Conservation (phyloP, 2,797 vertebrate genomes). For the Mus minutoides region DNA sequence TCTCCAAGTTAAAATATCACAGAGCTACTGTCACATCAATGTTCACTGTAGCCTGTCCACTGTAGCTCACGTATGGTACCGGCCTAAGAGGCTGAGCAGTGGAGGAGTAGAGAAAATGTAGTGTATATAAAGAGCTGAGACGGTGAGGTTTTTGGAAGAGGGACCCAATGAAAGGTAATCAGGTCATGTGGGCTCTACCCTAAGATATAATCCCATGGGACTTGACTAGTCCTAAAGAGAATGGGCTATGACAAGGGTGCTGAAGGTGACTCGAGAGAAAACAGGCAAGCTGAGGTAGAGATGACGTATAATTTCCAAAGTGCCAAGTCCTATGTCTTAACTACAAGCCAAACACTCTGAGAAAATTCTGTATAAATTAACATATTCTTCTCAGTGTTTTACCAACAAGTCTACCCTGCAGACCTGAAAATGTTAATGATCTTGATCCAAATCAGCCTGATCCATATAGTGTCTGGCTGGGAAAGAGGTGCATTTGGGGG, state of each 20-base stretch:
- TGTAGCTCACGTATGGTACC: not conserved
- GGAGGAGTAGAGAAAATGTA: not conserved
- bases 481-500: rapidly evolving
- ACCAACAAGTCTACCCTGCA: not conserved
- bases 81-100: not conserved
- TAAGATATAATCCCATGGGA: not conserved
- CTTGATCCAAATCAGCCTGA: rapidly evolving
- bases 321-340: rapidly evolving
- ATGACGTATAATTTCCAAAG: rapidly evolving
- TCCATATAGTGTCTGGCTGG: not conserved
- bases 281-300: not conserved
- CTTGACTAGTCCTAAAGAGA: not conserved
- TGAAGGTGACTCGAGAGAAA: not conserved
- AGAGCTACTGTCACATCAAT: too few relatives aligned
- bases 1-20: not conserved
- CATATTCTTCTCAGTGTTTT: not conserved
- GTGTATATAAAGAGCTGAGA: not conserved
- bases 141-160: not conserved
- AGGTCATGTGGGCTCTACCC: too few relatives aligned
- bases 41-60: not conserved
- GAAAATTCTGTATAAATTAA: not conserved
- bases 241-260: not conserved
- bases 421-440: too few relatives aligned
- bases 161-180: not conserved
- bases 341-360: not conserved